Conservation (phyloP, 1,140 invertebrate species). For the Centruroides vittatus region DNA sequence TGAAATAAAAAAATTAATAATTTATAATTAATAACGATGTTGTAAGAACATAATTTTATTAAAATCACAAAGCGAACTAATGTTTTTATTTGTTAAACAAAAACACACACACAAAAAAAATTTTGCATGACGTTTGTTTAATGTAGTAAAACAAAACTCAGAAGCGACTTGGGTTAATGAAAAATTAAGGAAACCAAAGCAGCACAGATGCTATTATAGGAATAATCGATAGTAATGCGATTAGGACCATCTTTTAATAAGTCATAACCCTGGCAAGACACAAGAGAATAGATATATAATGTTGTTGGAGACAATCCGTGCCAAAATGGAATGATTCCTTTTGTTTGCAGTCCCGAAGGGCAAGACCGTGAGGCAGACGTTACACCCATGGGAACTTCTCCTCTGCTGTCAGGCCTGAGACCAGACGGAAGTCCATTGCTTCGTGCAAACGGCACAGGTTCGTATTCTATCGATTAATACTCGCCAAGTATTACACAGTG, state of each 20-base stretch:
- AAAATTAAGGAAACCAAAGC: background rate
- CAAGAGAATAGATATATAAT: background rate
- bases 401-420: constrained; percentile 10
- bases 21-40: too few species aligned
- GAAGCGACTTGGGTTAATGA: background rate
- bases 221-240: background rate
- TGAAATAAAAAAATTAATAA: too few species aligned
- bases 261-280: background rate
- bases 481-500: background rate
- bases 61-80: too few species aligned
- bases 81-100: too few species aligned
- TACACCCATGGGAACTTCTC: constrained; percentile 11
- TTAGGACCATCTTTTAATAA: background rate
- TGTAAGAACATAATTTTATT: too few species aligned
- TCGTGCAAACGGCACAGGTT: constrained; percentile 9
- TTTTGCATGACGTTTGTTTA: too few species aligned
- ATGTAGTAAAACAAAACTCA: background rate
- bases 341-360: constrained; percentile 4
- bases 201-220: background rate
- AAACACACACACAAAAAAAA: too few species aligned
- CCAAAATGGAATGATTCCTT: background rate
- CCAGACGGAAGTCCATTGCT: constrained; percentile 12
- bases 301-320: background rate
- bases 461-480: background rate
- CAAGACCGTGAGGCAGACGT: constrained; percentile 8